Percentiles rank a stretch among this genome's conserved stretches.
phyloP scores from a whole-genome alignment of 1,140 invertebrate species.

The Scaptomyza pallida region DNA sequence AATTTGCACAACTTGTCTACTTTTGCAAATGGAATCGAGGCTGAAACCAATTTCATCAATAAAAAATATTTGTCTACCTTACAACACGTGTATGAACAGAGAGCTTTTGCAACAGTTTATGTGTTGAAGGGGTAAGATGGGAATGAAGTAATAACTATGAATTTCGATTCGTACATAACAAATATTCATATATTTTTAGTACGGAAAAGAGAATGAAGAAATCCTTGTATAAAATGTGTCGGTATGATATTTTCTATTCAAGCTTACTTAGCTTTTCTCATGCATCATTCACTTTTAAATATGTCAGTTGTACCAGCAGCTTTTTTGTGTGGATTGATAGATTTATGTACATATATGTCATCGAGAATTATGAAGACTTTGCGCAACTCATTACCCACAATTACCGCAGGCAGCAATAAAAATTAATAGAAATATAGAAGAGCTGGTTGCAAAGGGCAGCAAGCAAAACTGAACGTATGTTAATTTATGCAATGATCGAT shows the following conservation, averaged over 20 bases:
- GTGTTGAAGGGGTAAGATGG: neutral
- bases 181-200: too few species aligned
- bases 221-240: neutral
- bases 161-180: neutral
- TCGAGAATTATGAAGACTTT: slow-evolving; percentile 2
- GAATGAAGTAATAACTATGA: neutral
- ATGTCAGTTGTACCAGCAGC: slow-evolving; percentile 51
- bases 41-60: slow-evolving; percentile 80
- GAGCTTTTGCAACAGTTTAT: too few species aligned
- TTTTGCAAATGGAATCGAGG: slow-evolving; percentile 73
- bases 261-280: neutral
- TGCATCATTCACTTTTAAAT: slow-evolving; percentile 25
- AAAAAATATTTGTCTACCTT: slow-evolving; percentile 71
- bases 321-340: slow-evolving; percentile 27
- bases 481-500: slow-evolving; percentile 83
- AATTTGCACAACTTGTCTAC: slow-evolving; percentile 76
- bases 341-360: slow-evolving; percentile 42
- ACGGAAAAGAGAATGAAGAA: too few species aligned
- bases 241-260: neutral
- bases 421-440: slow-evolving; percentile 18
- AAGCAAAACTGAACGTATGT: slow-evolving; percentile 44
- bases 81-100: slow-evolving; percentile 13
- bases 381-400: slow-evolving; percentile 35
- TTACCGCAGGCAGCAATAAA: slow-evolving; percentile 52
- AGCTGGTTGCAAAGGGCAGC: neutral